Evolutionary conservation across 2,888 invertebrate species (phyloP), one percentile per base, ranked within the genome.

Genomic region (Cataglyphis rosenhaueri): DNA sequence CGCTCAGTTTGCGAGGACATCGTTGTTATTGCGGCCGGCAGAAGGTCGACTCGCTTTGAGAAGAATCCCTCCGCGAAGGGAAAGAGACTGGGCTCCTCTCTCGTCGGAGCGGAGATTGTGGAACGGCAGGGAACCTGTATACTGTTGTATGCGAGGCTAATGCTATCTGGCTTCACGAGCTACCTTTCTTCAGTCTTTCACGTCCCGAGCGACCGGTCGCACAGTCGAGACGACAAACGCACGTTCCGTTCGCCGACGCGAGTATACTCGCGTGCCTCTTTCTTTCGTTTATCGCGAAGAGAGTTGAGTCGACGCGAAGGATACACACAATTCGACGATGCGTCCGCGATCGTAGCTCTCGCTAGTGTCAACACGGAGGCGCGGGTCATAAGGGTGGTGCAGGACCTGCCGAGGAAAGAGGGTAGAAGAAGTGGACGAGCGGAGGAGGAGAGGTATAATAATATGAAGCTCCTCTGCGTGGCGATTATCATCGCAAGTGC

Each of bases 171-270:
- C 71, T 81, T 82, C 85, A 83, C 87, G 81, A 71, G 84, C 87
- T n/a, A 52, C 48, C 89, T 87, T 89, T 91, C 91, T 89, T 92
- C 93, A 94, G 94, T 93, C 93, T 94, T 92, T 92, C 92, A 90
- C 91, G 92, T 92, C 89, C 88, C 91, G 91, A 92, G 92, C 78
- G 92, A 86, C 89, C 92, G 91, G 92, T 90, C 91, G 44, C 44
- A 92, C 88, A 91, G 91, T 81, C 88, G 84, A 41, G 15, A 32
- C 52, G 38, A 66, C 35, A 66, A 32, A 41, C 74, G 66, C 29
- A 29, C 12, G 29, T 82, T 57, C 12, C 52, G 32, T 81, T 65
- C 66, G 55, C 32, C 64, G 79, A n/a, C 62, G 62, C 52, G 81
- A 38, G 55, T 52, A 25, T 3, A 32, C 35, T 66, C 82, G 65